Conservation (phyloP, 2,888 invertebrate genomes). For the Metellina segmentata region DNA sequence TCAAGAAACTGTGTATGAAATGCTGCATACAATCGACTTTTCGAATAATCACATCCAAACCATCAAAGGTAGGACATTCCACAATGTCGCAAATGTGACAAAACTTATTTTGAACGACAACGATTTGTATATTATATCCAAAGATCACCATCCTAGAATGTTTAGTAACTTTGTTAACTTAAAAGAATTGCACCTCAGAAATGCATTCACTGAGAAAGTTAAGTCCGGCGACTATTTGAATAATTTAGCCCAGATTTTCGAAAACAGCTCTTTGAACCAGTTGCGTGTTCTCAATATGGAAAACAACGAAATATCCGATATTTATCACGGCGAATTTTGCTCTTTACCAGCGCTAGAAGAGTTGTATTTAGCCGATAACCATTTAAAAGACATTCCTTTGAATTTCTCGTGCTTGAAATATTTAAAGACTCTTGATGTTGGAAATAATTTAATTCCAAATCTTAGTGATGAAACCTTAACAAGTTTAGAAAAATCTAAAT, state of each 20-base stretch:
- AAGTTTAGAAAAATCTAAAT: constrained; percentile 83
- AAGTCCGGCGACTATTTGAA: constrained; percentile 78
- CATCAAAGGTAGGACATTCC: constrained; percentile 88
- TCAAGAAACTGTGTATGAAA: constrained; percentile 83
- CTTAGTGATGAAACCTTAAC: constrained; percentile 82
- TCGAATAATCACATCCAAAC: constrained; percentile 87
- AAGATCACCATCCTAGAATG: constrained; percentile 81
- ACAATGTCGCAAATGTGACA: constrained; percentile 87
- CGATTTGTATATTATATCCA: constrained; percentile 81
- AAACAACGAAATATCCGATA: constrained; percentile 87
- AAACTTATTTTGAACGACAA: constrained; percentile 88
- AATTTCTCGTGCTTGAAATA: constrained; percentile 86
- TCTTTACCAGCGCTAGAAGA: constrained; percentile 86
- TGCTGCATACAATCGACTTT: constrained; percentile 85
- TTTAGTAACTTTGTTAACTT: constrained; percentile 84
- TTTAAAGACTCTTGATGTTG: constrained; percentile 86
- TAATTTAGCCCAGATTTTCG: constrained; percentile 84
- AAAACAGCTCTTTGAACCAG: constrained; percentile 84
- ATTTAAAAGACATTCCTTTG: constrained; percentile 83
- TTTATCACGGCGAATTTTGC: constrained; percentile 87
- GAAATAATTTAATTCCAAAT: constrained; percentile 85
- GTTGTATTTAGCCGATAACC: constrained; percentile 86
- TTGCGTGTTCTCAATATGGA: constrained; percentile 88
- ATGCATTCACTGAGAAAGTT: constrained; percentile 85
- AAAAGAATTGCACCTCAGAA: constrained; percentile 87